Evolutionary conservation across 2,797 vertebrate species (phyloP).

Genomic region (Hippopotamyrus pictus): DNA sequence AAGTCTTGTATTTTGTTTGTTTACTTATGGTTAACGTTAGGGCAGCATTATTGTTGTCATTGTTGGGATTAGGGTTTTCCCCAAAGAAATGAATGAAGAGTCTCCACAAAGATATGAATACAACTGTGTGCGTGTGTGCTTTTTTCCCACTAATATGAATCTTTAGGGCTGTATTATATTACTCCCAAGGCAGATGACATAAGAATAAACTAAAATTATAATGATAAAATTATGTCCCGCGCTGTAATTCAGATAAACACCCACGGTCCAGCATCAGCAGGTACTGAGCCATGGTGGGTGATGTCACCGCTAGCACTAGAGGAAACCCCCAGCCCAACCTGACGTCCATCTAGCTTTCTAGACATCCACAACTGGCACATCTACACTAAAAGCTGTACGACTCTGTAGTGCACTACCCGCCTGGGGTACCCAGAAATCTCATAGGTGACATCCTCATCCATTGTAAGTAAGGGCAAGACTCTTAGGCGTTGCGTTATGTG

Average conservation of each 20-base stretch:
- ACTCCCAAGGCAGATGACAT: background rate
- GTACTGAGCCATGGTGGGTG: background rate
- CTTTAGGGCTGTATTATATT: background rate
- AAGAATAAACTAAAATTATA: background rate
- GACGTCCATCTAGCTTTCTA: background rate
- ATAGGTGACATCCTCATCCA: constrained; percentile 26
- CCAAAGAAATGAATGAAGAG: background rate
- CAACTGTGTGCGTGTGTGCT: background rate
- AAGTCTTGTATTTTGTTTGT: background rate
- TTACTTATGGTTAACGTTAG: background rate
- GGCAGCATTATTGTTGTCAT: background rate
- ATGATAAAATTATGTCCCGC: background rate
- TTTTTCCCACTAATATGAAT: background rate
- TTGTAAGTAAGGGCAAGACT: constrained; percentile 19
- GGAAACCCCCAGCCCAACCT: background rate
- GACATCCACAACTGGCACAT: constrained; percentile 17
- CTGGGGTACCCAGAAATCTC: constrained; percentile 5
- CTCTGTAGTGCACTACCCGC: background rate
- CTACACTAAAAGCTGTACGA: background rate
- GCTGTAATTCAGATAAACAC: background rate
- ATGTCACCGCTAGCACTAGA: background rate
- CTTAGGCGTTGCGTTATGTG: background rate
- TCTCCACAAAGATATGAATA: background rate
- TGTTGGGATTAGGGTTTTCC: background rate
- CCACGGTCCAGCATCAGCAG: background rate